Evolutionary conservation across 2,797 vertebrate genomes (phyloP).

Genomic region (Eremophila alpestris): DNA sequence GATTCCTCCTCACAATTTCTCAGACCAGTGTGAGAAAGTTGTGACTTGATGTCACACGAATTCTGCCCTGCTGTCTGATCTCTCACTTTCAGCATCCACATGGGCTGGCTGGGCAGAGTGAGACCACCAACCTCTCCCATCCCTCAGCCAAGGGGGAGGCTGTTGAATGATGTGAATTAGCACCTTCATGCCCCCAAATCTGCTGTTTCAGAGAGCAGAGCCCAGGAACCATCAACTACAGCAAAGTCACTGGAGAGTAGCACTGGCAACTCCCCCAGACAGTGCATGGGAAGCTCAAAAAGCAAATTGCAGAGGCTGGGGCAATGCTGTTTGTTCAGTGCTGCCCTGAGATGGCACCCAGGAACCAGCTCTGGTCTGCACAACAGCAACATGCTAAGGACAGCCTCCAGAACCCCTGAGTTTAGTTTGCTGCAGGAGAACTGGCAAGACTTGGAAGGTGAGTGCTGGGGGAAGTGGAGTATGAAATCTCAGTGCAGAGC

Average conservation of each 20-base stretch:
- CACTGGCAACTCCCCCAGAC: background rate
- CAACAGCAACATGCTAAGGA: background rate
- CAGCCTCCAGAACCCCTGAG: accelerated
- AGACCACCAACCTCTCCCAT: background rate
- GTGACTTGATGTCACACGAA: too few species aligned
- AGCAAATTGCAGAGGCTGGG: background rate
- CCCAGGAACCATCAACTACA: background rate
- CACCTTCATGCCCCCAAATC: background rate
- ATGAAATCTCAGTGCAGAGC: background rate
- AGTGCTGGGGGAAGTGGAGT: background rate
- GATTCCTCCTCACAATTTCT: too few species aligned
- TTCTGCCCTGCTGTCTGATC: too few species aligned
- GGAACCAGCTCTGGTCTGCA: background rate
- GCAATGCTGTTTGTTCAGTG: background rate
- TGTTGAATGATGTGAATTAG: background rate
- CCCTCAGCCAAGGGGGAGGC: background rate
- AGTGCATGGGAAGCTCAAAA: accelerated
- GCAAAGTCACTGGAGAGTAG: background rate
- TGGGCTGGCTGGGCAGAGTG: background rate
- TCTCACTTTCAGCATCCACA: too few species aligned
- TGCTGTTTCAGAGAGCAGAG: background rate
- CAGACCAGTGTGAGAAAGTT: too few species aligned
- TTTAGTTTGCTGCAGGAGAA: background rate
- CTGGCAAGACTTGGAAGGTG: background rate
- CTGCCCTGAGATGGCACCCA: background rate